A percentile compares a stretch with the other conserved stretches of the same genome.
Conservation (phyloP, 2,797 vertebrate genomes). For the Anabacerthia variegaticeps region DNA sequence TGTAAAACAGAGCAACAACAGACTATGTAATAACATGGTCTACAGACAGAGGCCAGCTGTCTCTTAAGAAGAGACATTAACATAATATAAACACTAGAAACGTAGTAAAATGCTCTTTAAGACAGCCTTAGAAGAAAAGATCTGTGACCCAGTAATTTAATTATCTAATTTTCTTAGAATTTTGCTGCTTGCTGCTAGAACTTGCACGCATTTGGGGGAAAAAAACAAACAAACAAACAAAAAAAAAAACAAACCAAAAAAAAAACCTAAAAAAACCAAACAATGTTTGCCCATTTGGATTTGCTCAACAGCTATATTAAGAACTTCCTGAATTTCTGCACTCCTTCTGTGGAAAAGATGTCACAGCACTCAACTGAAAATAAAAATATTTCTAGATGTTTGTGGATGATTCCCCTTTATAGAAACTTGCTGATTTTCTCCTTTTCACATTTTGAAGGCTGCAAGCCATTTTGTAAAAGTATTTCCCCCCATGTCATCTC, state of each 20-base stretch:
- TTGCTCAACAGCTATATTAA: conserved; percentile 16
- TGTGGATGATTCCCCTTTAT: neutral
- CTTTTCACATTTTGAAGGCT: neutral
- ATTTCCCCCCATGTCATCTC: neutral
- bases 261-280: no score
- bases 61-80: neutral
- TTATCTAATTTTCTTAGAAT: neutral
- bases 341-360: conserved; percentile 31
- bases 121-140: neutral
- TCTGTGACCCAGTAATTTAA: neutral
- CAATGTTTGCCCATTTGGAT: neutral
- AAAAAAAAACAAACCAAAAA: neutral
- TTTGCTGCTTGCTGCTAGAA: neutral
- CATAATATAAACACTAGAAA: neutral
- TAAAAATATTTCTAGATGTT: neutral
- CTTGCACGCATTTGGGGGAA: neutral
- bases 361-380: neutral
- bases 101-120: neutral
- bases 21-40: neutral
- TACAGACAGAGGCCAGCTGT: neutral
- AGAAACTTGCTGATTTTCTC: neutral
- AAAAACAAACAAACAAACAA: neutral
- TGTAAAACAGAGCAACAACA: neutral
- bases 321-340: conserved; percentile 15
- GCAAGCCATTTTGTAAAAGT: neutral